Conservation (phyloP, 1,140 invertebrate species). For the Hylaeus anthracinus region DNA sequence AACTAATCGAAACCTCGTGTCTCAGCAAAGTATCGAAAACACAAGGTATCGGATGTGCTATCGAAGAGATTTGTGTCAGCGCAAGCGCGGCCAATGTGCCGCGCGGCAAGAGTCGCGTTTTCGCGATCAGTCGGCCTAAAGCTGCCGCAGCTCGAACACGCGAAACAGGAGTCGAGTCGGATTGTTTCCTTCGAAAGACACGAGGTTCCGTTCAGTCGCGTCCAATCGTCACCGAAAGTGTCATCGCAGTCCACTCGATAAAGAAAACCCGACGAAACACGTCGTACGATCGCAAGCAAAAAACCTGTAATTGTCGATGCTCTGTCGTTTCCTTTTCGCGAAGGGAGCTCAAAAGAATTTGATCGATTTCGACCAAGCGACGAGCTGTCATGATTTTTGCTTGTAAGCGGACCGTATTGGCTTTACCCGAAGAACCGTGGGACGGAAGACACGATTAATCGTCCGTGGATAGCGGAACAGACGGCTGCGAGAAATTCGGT, state of each 20-base stretch:
- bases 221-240: not conserved
- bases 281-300: not conserved
- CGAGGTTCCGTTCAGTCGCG: conserved; percentile 38
- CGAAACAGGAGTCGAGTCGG: not conserved
- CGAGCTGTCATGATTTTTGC: no score
- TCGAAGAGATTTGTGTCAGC: conserved; percentile 32
- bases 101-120: conserved; percentile 59
- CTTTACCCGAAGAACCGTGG: no score
- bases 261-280: not conserved
- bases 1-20: conserved; percentile 12
- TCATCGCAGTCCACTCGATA: no score
- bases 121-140: conserved; percentile 71
- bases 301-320: not conserved
- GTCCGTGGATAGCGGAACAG: not conserved
- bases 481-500: conserved; percentile 10
- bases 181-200: not conserved
- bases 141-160: conserved; percentile 65
- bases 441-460: conserved; percentile 37
- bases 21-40: conserved; percentile 6
- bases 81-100: conserved; percentile 50
- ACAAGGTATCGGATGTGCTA: conserved; percentile 9
- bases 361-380: no score
- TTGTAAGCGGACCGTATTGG: not conserved
- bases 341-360: not conserved
- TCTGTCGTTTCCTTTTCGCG: no score